Evolutionary conservation across 2,113 vertebrate species (phyloP).

Genomic region (Cottus gobio): DNA sequence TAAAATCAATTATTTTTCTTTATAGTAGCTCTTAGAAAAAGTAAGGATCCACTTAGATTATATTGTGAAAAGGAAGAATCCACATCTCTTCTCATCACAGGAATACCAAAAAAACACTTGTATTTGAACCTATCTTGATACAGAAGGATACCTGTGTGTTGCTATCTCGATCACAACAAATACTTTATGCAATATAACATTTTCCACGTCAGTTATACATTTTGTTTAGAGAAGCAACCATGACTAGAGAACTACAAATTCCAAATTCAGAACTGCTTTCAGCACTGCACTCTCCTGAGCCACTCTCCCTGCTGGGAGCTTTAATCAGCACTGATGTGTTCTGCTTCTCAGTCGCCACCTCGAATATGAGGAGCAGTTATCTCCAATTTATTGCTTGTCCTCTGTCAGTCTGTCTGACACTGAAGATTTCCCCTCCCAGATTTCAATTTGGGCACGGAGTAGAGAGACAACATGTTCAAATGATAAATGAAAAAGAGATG

Average conservation of each 20-base stretch:
- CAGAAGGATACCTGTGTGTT: neutral
- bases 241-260: conserved; percentile 52
- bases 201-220: conserved; percentile 18
- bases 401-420: conserved; percentile 70
- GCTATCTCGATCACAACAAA: conserved; percentile 11
- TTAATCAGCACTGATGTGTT: conserved; percentile 79
- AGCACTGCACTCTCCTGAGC: conserved; percentile 55
- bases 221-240: conserved; percentile 27
- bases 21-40: neutral
- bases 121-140: conserved; percentile 17
- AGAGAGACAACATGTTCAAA: conserved; percentile 63
- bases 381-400: conserved; percentile 77
- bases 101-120: conserved; percentile 4
- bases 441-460: conserved; percentile 65
- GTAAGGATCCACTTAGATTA: neutral
- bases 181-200: neutral
- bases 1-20: neutral
- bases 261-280: conserved; percentile 57
- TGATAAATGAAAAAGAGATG: conserved; percentile 60
- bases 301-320: conserved; percentile 66
- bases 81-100: neutral
- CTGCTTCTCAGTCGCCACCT: conserved; percentile 74
- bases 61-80: neutral
- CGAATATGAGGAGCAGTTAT: conserved; percentile 77
- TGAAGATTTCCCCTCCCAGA: conserved; percentile 65